Base-by-base conservation (phyloP, 2,113 vertebrate species). In the Sebastes fasciatus region DNA sequence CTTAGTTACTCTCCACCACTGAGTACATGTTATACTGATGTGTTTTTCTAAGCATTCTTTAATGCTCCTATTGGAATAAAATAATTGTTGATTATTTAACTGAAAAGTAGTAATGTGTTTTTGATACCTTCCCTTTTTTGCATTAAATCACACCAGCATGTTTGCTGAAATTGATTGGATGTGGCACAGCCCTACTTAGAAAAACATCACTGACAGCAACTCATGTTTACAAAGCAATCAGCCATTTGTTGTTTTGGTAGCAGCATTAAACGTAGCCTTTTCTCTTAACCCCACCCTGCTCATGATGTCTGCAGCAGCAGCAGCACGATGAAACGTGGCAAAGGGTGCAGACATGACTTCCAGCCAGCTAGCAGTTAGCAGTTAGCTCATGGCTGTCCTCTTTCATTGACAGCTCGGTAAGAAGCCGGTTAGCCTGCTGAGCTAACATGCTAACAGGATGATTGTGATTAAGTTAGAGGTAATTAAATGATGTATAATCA, bases 251-350 rank as follows among this genome's bases (percentile, higher is more conserved):
- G 51, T 52, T 69, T 17, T 9, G 3, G 2, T 5, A 34, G 49
- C 10, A 69, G 2, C 3, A 46, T 49, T 21, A 4, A 69, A 26
- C 23, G 23, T 61, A 8, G 55, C 48, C 21, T 70, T 9, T 19
- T 43, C 14, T 63, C n/a, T 49, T 1, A 82, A 92, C 90, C 91
- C 87, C 92, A 89, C 92, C 93, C 92, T 81, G 82, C 45, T 75
- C 48, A 55, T 19, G 2, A 72, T 10, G 68, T 81, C 79, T 90
- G 79, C 88, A 85, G 60, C 51, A 77, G 17, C 79, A 74, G 79
- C 64, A 49, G 67, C 71, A 76, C 80, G 40, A 5, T 91, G 91
- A 92, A 92, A 94, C 94, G 94, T 94, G 94, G 94, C 94, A 92
- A 51, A 34, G 66, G 69, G 72, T 66, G 81, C 83, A 85, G 78